phyloP scores from a whole-genome alignment of 2,797 vertebrate genomes.

The Diglossa cyanea region DNA sequence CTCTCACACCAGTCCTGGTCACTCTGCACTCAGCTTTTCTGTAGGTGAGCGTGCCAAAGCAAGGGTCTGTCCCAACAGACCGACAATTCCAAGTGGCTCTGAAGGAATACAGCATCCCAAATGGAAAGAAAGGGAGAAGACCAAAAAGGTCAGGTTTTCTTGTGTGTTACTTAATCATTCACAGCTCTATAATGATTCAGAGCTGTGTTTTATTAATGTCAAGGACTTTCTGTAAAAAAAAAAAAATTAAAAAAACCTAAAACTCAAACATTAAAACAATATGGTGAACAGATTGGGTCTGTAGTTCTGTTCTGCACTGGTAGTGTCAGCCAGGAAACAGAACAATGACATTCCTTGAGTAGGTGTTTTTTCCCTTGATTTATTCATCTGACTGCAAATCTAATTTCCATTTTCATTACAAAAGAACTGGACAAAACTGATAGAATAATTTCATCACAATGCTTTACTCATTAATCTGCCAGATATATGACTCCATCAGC shows the following conservation, averaged over 20 bases:
- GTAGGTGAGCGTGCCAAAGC: not conserved
- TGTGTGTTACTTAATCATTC: not conserved
- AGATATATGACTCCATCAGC: not conserved
- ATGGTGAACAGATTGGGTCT: not conserved
- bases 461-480: not conserved
- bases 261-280: not conserved
- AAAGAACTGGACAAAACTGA: not conserved
- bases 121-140: not conserved
- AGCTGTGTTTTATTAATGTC: not conserved
- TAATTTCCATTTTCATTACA: not conserved
- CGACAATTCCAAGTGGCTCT: rapidly evolving
- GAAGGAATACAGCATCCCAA: not conserved
- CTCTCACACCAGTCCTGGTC: not conserved
- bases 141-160: not conserved
- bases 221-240: not conserved
- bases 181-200: not conserved
- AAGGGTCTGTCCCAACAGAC: not conserved
- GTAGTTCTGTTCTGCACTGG: not conserved
- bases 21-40: not conserved
- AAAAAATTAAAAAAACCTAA: too few relatives aligned
- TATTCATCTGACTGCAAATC: not conserved
- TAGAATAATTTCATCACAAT: not conserved
- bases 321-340: not conserved
- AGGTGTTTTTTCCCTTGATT: not conserved
- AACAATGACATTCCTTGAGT: not conserved